Percentiles rank a stretch among this genome's conserved stretches.
Evolutionary conservation across 2,113 vertebrate genomes (phyloP).

Genomic region (Chaenogobius annularis): DNA sequence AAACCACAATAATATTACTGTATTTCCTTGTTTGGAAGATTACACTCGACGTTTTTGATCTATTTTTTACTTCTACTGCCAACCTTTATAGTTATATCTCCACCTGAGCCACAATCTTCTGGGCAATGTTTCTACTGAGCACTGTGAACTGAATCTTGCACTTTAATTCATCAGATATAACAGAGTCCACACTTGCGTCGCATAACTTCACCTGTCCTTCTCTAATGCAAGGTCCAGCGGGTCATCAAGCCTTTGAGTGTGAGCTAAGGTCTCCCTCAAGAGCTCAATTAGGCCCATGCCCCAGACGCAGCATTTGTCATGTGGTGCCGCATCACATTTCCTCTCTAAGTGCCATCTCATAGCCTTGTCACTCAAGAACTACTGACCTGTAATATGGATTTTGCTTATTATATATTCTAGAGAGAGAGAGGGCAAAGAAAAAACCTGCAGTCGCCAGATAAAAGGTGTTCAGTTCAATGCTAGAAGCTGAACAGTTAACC

Average conservation of each 20-base stretch:
- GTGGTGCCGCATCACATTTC: not conserved
- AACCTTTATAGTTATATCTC: no score
- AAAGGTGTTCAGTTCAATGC: no score
- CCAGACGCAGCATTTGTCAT: constrained; percentile 1
- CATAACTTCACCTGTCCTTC: not conserved
- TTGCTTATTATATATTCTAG: not conserved
- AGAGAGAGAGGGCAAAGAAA: not conserved
- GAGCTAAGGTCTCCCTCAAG: not conserved
- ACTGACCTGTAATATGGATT: not conserved
- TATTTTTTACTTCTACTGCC: no score
- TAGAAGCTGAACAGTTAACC: no score
- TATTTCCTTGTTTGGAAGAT: no score
- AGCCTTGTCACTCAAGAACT: not conserved
- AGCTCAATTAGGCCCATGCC: not conserved
- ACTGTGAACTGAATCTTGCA: not conserved
- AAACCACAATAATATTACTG: no score
- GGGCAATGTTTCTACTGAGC: not conserved
- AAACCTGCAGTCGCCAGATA: no score
- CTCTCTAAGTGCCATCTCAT: not conserved
- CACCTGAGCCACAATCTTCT: not conserved
- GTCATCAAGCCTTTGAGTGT: not conserved
- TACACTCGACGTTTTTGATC: no score
- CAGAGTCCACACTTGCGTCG: not conserved
- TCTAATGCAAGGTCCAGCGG: not conserved
- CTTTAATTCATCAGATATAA: not conserved